phyloP scores from a whole-genome alignment of 2,888 invertebrate species.

The Lysandra bellargus region DNA sequence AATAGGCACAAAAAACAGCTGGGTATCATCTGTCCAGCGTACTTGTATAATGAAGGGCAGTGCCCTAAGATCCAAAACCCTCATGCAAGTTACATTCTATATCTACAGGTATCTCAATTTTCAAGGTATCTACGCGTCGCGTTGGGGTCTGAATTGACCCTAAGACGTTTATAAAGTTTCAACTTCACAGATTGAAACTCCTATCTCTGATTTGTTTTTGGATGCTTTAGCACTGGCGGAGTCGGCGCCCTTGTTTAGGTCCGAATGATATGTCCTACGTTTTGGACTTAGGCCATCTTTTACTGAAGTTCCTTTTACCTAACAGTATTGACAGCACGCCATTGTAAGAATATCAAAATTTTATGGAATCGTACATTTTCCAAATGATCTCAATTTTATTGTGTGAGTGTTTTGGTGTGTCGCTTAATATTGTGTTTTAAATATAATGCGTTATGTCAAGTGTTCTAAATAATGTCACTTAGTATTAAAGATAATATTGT shows the following conservation, averaged over 20 bases:
- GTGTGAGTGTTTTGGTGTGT: slow-evolving; percentile 20
- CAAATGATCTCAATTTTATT: slow-evolving; percentile 34
- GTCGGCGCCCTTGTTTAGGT: not conserved
- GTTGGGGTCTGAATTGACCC: no score
- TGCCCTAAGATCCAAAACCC: no score
- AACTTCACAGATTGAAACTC: not conserved
- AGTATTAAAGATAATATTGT: not conserved
- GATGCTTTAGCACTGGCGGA: not conserved
- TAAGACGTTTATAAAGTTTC: not conserved
- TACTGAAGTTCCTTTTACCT: slow-evolving; percentile 39
- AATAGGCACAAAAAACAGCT: no score
- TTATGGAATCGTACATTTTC: slow-evolving; percentile 30
- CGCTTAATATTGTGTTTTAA: not conserved
- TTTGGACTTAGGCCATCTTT: slow-evolving; percentile 18
- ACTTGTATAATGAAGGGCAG: no score
- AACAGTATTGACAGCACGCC: slow-evolving; percentile 40
- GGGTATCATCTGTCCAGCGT: no score
- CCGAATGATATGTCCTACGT: not conserved
- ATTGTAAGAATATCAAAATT: slow-evolving; percentile 40
- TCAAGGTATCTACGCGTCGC: no score
- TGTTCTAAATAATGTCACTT: not conserved
- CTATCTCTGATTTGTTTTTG: not conserved
- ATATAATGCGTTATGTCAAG: not conserved
- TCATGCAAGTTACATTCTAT: no score
- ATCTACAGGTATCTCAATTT: no score